These are phyloP conservation scores for Amphilophus citrinellus DNA, from an alignment of 2,113 vertebrate species.

Conservation along the genomic window DNA sequence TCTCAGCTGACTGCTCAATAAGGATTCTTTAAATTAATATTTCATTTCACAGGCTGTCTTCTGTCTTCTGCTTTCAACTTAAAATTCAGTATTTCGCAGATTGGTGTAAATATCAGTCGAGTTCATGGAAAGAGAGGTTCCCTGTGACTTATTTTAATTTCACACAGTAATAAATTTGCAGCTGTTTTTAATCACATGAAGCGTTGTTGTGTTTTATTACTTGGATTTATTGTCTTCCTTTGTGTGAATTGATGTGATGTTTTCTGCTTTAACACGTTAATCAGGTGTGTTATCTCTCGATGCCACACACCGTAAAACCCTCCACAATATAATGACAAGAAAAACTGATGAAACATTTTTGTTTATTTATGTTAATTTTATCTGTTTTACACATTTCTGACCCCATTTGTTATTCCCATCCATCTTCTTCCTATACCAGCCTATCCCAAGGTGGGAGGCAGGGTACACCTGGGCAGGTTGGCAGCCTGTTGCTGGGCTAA, in stretches of 20 bases:
- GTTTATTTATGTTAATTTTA: background rate
- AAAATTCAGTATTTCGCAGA: background rate
- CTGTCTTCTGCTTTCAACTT: too few species aligned
- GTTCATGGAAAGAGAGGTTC: background rate
- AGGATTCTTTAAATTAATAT: background rate
- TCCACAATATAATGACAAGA: background rate
- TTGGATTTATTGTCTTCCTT: background rate
- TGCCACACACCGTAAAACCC: background rate
- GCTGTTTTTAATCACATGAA: background rate
- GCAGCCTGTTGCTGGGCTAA: too few species aligned
- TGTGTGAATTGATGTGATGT: background rate
- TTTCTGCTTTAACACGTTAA: constrained; percentile 3
- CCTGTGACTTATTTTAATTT: background rate
- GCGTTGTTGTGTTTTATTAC: background rate
- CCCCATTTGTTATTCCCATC: background rate
- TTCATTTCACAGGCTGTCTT: background rate
- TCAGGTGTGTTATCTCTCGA: background rate
- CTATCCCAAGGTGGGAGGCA: too few species aligned
- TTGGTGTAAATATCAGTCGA: background rate
- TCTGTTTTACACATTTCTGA: background rate
- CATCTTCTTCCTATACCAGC: too few species aligned
- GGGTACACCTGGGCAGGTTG: too few species aligned
- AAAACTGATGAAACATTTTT: background rate
- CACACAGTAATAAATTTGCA: background rate
- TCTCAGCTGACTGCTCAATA: background rate